These are phyloP conservation scores for Rhodeus uyekii DNA, from an alignment of 2,797 vertebrate genomes.

Conservation along the genomic window DNA sequence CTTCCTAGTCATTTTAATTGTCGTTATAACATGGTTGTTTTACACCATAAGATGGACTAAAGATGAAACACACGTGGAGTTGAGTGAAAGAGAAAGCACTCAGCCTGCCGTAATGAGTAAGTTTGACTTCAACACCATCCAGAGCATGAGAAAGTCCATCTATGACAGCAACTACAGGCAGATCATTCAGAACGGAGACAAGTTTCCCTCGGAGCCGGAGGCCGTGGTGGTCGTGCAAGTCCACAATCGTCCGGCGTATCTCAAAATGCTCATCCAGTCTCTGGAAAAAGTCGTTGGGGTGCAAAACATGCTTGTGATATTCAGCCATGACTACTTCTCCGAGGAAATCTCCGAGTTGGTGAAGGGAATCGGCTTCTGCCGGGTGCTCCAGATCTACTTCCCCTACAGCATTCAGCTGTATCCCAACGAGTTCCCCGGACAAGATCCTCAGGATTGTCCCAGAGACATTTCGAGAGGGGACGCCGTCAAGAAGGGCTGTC, in stretches of 20 bases:
- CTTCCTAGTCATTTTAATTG: conserved; percentile 60
- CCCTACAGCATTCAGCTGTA: conserved; percentile 81
- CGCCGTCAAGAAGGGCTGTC: conserved; percentile 71
- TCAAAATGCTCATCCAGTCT: conserved; percentile 74
- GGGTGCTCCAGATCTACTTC: conserved; percentile 81
- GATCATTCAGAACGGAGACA: conserved; percentile 67
- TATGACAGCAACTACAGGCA: conserved; percentile 74
- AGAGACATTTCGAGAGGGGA: conserved; percentile 71
- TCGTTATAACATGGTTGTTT: conserved; percentile 64
- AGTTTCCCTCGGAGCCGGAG: conserved; percentile 69
- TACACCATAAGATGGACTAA: conserved; percentile 61
- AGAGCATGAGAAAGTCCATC: conserved; percentile 65
- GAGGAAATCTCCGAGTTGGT: conserved; percentile 74
- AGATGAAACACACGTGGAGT: not conserved
- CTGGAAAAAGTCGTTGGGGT: conserved; percentile 69
- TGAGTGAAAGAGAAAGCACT: not conserved
- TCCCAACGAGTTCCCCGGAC: conserved; percentile 78
- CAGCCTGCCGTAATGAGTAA: conserved; percentile 42
- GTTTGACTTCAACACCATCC: conserved; percentile 62
- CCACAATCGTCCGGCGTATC: conserved; percentile 77
- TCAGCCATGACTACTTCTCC: conserved; percentile 80
- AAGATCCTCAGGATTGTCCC: conserved; percentile 74
- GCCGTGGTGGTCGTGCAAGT: conserved; percentile 80
- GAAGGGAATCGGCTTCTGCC: conserved; percentile 77
- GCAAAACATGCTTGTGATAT: conserved; percentile 74